Base-by-base conservation (phyloP, 2,797 vertebrate species). In the Melanitta fusca region DNA sequence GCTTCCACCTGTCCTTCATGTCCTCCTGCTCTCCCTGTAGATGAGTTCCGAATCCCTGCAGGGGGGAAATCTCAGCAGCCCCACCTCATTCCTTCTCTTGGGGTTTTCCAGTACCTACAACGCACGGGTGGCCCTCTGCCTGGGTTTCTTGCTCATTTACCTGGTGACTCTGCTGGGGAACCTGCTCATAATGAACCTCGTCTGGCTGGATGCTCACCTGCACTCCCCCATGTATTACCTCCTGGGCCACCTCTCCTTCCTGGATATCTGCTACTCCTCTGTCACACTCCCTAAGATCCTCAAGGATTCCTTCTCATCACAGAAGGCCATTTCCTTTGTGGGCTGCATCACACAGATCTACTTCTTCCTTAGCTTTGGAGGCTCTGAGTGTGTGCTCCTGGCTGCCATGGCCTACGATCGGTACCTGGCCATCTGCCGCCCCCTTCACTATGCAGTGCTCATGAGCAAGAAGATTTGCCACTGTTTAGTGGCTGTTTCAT, bases 251-350 rank as follows among this genome's bases (percentile, higher is more conserved):
- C 96, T 98, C 88, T 96, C 96, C 58, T 97, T 98, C 65, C 93
- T 97, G 66, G 96, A 97, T 85, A 97, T 97, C 71, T 98, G 96
- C 88, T 98, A 97, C 71, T 97, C 96, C 73, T 97, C 98, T 2
- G 90, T 94, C 82, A 97, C 93, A 8, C 60, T 97, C 56, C 96
- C 96, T 17, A 96, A 93, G 57, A 88, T 93, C 66, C 92, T 96
- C 13, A 19, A 12, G 64, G 95, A 95, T 74, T 85, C 96, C 66
- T 77, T 71, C 91, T 85, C 24, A 85, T 82, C 16, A 1, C 71
- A 82, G 85, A 74, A 87, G 38, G 43, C 84, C 47, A 93, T 96
- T 60, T 97, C 96, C 51, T 97, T 97, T 75, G 81, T 66, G 58
- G 72, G 78, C 56, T 96, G 96, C 24, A 56, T 85, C 30, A 83